Evolutionary conservation across 2,113 vertebrate species (phyloP).

Genomic region (Pelecanus crispus): DNA sequence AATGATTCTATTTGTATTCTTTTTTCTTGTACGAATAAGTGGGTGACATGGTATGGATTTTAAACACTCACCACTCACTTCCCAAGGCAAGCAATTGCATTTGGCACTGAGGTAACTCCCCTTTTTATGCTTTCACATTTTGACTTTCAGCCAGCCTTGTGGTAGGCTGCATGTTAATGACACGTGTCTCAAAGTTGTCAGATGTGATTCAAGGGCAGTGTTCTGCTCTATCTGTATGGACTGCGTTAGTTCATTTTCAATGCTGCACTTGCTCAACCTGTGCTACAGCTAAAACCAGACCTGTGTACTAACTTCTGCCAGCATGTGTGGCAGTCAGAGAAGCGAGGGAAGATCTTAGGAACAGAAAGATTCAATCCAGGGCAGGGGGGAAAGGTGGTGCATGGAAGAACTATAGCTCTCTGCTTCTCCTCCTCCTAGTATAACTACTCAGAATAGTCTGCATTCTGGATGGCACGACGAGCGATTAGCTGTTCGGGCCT

Average conservation of each 20-base stretch:
- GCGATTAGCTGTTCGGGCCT: background rate
- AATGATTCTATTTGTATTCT: background rate
- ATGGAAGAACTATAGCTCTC: background rate
- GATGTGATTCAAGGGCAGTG: background rate
- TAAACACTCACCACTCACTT: background rate
- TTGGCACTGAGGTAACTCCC: background rate
- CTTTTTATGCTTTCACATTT: background rate
- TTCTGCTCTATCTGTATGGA: background rate
- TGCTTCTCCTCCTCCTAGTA: background rate
- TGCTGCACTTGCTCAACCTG: background rate
- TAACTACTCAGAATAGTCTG: background rate
- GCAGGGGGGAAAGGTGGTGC: rapidly evolving
- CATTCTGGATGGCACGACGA: background rate
- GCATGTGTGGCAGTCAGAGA: background rate
- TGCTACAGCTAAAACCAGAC: background rate
- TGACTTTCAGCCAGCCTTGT: background rate
- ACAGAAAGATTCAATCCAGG: rapidly evolving
- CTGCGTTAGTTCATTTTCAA: background rate
- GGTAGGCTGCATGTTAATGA: background rate
- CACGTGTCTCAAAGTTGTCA: background rate
- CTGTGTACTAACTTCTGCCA: background rate
- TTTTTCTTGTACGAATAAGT: rapidly evolving
- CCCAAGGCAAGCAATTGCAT: background rate
- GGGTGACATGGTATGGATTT: background rate
- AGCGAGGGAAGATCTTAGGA: background rate